Conservation (phyloP, 2,888 invertebrate genomes). For the Teinopalpus imperialis region DNA sequence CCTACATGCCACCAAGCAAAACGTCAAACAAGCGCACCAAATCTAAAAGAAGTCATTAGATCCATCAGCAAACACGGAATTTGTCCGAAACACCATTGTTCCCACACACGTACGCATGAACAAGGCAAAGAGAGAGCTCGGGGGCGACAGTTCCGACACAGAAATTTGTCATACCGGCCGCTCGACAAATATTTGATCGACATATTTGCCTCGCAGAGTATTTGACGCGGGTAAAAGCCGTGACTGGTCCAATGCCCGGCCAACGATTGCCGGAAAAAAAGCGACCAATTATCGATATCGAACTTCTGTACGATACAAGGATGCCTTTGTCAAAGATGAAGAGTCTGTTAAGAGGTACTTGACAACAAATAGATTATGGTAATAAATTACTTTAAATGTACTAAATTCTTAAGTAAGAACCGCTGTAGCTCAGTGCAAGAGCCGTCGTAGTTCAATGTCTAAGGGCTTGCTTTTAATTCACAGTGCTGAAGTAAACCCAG, state of each 20-base stretch:
- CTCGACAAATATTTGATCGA: constrained; percentile 53
- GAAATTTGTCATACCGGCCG: constrained; percentile 52
- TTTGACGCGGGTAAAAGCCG: constrained; percentile 69
- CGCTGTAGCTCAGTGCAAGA: no score
- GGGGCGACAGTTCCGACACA: constrained; percentile 63
- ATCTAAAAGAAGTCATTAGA: constrained; percentile 22
- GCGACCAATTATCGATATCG: constrained; percentile 28
- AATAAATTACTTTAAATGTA: no score
- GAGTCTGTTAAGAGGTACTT: no score
- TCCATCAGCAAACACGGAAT: constrained; percentile 30
- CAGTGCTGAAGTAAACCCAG: no score
- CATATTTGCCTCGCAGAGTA: constrained; percentile 47
- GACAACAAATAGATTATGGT: no score
- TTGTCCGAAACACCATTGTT: constrained; percentile 32
- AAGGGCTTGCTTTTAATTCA: no score
- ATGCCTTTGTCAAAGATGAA: no score
- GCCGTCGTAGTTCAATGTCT: no score
- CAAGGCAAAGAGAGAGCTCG: constrained; percentile 31
- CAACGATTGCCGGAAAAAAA: constrained; percentile 41
- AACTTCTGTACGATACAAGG: constrained; percentile 34
- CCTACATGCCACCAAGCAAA: not conserved
- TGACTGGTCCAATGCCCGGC: constrained; percentile 59
- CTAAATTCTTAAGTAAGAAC: no score
- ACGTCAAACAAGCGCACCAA: constrained; percentile 19
- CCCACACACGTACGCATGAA: constrained; percentile 29